Base-by-base conservation (phyloP, 2,113 vertebrate species). In the Colistium nudipinnis region DNA sequence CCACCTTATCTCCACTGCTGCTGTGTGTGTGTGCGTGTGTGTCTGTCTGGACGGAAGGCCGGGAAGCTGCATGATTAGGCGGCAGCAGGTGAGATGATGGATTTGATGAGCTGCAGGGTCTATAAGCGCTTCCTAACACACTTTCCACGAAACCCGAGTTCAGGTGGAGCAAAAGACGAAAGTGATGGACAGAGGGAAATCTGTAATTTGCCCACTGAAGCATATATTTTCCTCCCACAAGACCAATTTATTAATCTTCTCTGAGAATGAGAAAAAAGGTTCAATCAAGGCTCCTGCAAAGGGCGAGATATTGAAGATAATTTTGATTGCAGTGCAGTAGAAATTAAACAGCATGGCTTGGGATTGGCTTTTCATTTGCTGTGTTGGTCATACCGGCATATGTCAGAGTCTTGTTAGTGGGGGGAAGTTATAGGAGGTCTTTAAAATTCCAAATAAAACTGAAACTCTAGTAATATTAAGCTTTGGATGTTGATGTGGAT, bases 1-100 rank as follows among this genome's bases (percentile, higher is more conserved):
- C 60, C 78, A 51, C 59, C 93, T 92, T 93, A 94, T 94, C 87
- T 89, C 49, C 76, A 49, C 87, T 72, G 89, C 85, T 51, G 87
- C 90, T 87, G 73, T 63, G 84, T 80, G 90, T 91, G 61, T 78
- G 89, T 76, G 64, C 87, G 90, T 87, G 47, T 60, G 87, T 57
- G 70, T 83, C 60, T 78, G 62, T 62, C 62, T 84, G 78, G 44
- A 71, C 25, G 6, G 70, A 71, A 62, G 81, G 67, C 69, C 82
- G 76, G 80, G 70, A 83, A 82, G 83, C 79, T 3, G 63, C 74
- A 39, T 84, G 87, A 90, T 91, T 89, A 88, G 78, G 80, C 68
- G 47, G 78, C 80, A 79, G 59, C 62, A 70, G 82, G 85, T 68
- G 41, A 81, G 80, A 87, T 88, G 88, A 88, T 90, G 88, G 87